Conservation (phyloP, 2,113 vertebrate genomes). For the Loxodonta africana region DNA sequence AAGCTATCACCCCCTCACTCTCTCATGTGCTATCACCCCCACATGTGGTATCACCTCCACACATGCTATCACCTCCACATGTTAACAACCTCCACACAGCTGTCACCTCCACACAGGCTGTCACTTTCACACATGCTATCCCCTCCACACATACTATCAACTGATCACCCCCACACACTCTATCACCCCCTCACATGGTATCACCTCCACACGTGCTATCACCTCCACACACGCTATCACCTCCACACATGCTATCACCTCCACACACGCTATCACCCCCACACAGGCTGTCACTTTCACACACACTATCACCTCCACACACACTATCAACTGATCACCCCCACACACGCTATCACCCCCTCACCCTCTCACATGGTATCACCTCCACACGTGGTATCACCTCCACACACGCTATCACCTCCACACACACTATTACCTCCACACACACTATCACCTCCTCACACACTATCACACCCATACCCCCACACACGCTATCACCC, state of each 20-base stretch:
- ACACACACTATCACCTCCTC: background rate
- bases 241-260: background rate
- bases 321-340: background rate
- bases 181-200: too few species aligned
- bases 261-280: background rate
- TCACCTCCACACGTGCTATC: too few species aligned
- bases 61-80: too few species aligned
- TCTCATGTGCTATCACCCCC: background rate
- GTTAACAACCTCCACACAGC: too few species aligned
- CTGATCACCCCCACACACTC: background rate
- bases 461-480: background rate
- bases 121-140: background rate
- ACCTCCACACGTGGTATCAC: too few species aligned
- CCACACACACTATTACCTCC: too few species aligned
- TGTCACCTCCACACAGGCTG: too few species aligned
- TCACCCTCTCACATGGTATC: background rate
- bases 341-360: background rate
- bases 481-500: background rate
- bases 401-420: too few species aligned
- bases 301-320: background rate
- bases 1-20: background rate
- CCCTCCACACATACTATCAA: background rate
- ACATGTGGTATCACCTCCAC: background rate
- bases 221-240: too few species aligned
- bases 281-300: background rate